These are phyloP conservation scores for Tinamus guttatus DNA, from an alignment of 2,113 vertebrate genomes.

Conservation along the genomic window DNA sequence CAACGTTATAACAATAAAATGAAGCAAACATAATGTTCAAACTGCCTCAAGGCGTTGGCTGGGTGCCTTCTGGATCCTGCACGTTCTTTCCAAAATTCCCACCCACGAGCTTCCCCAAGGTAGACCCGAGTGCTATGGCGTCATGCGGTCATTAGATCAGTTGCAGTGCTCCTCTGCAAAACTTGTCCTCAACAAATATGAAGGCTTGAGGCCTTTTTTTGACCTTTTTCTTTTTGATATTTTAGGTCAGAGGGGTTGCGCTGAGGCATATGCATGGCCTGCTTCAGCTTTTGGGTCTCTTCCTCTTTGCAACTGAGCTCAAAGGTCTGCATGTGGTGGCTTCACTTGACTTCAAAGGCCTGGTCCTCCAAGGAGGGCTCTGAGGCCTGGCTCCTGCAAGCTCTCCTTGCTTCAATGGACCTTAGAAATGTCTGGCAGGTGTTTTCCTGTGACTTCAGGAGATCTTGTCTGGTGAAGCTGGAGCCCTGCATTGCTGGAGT, in stretches of 20 bases:
- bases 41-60: background rate
- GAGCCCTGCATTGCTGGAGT: background rate
- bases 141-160: accelerated
- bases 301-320: background rate
- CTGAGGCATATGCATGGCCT: background rate
- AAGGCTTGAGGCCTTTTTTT: background rate
- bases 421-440: background rate
- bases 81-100: background rate
- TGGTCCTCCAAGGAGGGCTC: background rate
- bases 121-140: background rate
- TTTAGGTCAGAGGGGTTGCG: background rate
- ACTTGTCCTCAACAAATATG: background rate
- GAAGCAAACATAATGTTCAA: background rate
- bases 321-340: background rate
- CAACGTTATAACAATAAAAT: background rate
- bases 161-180: background rate
- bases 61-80: background rate
- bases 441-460: background rate
- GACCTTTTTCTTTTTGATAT: too few relatives aligned
- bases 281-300: background rate
- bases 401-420: background rate
- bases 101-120: accelerated
- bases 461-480: background rate
- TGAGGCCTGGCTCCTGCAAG: background rate
- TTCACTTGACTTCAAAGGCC: background rate